Base-by-base conservation (phyloP, 2,888 invertebrate genomes). In the Terebella lapidaria region DNA sequence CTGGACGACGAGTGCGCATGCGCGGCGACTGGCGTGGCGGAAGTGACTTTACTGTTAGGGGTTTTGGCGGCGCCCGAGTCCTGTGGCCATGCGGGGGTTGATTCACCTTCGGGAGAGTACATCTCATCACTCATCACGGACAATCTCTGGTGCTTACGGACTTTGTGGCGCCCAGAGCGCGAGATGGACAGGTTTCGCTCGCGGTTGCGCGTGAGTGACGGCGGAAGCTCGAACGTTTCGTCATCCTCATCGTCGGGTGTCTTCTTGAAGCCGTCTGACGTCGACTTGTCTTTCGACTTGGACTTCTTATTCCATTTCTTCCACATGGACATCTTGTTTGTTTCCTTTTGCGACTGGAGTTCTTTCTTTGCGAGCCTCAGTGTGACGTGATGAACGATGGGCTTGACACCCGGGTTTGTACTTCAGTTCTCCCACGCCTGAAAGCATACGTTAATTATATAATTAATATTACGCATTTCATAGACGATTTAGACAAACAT, bases 311-410 rank as follows among this genome's bases (percentile, higher is more conserved):
- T 35, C 42, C 42, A 35, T n/a, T 35, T 35, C 42, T 35, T 55
- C 54, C 18, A 53, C 54, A 26, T 54, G 54, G 4, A 59, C 29
- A 46, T 55, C 51, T 20, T 59, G n/a, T n/a, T n/a, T n/a, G n/a
- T n/a, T n/a, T n/a, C n/a, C n/a, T n/a, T n/a, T n/a, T n/a, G n/a
- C n/a, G n/a, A n/a, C n/a, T n/a, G n/a, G n/a, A n/a, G n/a, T n/a
- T n/a, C n/a, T n/a, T n/a, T n/a, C n/a, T n/a, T n/a, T n/a, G n/a
- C n/a, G n/a, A n/a, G n/a, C n/a, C n/a, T n/a, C n/a, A n/a, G n/a
- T n/a, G n/a, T n/a, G n/a, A n/a, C n/a, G n/a, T n/a, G n/a, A n/a
- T n/a, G n/a, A n/a, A n/a, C n/a, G n/a, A n/a, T n/a, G n/a, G n/a
- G n/a, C n/a, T n/a, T n/a, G n/a, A n/a, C n/a, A n/a, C n/a, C n/a